Base-by-base conservation (phyloP, 2,888 invertebrate species). In the Agonopterix alstromeriana region DNA sequence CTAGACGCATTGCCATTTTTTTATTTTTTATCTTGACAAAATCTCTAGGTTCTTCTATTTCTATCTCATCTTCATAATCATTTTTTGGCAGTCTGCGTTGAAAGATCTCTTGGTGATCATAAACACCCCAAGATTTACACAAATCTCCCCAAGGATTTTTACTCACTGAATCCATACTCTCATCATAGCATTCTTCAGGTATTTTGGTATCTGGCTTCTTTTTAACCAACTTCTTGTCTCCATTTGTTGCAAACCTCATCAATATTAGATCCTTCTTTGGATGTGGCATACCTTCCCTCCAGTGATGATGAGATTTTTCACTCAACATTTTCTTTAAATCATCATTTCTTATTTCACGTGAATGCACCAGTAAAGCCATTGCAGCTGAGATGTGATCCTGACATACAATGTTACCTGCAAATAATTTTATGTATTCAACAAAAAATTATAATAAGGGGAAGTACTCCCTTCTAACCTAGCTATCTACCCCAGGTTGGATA, bases 121-220 rank as follows among this genome's bases (percentile, higher is more conserved):
- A 91, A 36, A 90, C 82, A 47, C 93, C 91, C 94, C 94, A 94
- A 51, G 90, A 91, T 63, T 90, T 90, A 44, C 94, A 94, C 42
- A 94, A 78, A 63, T 90, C 90, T 44, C 93, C 93, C 94, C 94
- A 94, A 8, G 94, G 94, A 77, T 94, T 94, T 67, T 92, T 93
- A 54, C 66, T 76, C 8, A 65, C 54, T 44, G 68, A 64, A 53
- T 77, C 71, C 62, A 73, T 65, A 51, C 53, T 65, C 53, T 73
- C 62, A 49, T 81, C 77, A 62, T 70, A 65, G 53, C 68, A 67
- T 46, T 65, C 64, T 58, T 66, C 58, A 45, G 65, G 48, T 46
- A 57, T 54, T 61, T 67, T 74, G 3, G 51, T 55, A 44, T 71
- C 68, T 17, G 60, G 48, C 47, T 71, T 48, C 35, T 38, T 73